Conservation (phyloP, 2,797 vertebrate species). For the Poecilia velifera region DNA sequence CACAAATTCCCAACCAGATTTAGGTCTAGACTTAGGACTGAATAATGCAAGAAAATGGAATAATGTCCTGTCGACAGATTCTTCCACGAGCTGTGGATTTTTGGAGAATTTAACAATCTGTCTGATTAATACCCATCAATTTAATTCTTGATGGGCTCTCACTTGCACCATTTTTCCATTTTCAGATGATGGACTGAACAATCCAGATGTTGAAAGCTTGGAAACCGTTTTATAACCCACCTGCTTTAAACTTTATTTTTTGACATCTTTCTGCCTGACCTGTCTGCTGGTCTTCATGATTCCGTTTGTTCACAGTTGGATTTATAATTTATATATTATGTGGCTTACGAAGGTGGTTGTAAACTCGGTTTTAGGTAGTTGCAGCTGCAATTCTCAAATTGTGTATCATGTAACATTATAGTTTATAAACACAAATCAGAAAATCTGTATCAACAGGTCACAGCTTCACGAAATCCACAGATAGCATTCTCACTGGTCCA, state of each 20-base stretch:
- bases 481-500: not conserved
- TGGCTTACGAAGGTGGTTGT: not conserved
- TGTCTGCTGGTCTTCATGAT: not conserved
- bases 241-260: not conserved
- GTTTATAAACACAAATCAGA: not conserved
- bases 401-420: not conserved
- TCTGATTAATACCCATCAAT: not conserved
- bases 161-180: not conserved
- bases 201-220: not conserved
- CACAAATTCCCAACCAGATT: not conserved
- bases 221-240: not conserved
- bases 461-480: not conserved
- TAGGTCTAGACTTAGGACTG: not conserved
- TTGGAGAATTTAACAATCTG: too few relatives aligned
- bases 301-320: not conserved
- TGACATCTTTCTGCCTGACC: not conserved
- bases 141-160: not conserved
- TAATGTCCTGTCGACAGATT: not conserved
- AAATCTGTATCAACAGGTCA: not conserved
- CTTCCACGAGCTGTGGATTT: not conserved
- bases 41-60: too few relatives aligned
- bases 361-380: not conserved
- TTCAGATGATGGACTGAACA: not conserved
- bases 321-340: not conserved
- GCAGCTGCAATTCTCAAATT: not conserved